A percentile compares a stretch with the other conserved stretches of the same genome.
Evolutionary conservation across 2,888 invertebrate species (phyloP).

Genomic region (Nesidiocoris tenuis): DNA sequence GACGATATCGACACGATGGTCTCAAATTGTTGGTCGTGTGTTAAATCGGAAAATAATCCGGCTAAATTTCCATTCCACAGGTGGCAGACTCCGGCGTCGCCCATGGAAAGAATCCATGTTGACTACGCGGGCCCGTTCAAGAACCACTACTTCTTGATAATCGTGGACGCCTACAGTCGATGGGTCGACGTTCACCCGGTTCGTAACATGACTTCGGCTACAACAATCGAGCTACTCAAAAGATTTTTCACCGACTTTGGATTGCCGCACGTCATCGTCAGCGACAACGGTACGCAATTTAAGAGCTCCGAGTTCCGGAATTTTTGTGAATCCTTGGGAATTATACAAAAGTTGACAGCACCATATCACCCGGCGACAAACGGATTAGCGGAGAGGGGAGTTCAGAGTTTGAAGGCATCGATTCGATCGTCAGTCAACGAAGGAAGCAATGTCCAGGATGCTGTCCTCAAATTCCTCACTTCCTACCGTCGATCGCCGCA

Average conservation of each 20-base stretch:
- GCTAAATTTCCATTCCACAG: conserved; percentile 16
- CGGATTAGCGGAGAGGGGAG: not conserved
- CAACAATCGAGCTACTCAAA: conserved; percentile 6
- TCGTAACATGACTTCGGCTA: not conserved
- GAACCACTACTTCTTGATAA: conserved; percentile 28
- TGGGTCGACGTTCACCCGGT: conserved; percentile 30
- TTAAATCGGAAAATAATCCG: conserved; percentile 8
- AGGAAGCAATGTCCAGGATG: not conserved
- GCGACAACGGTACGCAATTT: conserved; percentile 10
- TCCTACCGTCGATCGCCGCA: not conserved
- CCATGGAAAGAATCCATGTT: conserved; percentile 26
- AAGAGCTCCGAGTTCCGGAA: not conserved
- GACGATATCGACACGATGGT: not conserved
- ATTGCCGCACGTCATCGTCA: not conserved
- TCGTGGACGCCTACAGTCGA: conserved; percentile 42
- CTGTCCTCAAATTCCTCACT: not conserved
- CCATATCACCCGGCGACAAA: conserved; percentile 16
- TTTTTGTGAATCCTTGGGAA: not conserved
- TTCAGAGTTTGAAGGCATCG: conserved; percentile 2
- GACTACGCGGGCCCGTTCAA: conserved; percentile 42
- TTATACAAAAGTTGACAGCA: conserved; percentile 7
- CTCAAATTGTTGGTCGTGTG: not conserved
- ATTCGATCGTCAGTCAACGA: not conserved
- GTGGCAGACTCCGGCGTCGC: conserved; percentile 7
- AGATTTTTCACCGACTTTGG: conserved; percentile 7